A percentile compares a stretch with the other conserved stretches of the same genome.
Evolutionary conservation across 1,140 invertebrate genomes (phyloP).

Genomic region (Steinernema khuongi): DNA sequence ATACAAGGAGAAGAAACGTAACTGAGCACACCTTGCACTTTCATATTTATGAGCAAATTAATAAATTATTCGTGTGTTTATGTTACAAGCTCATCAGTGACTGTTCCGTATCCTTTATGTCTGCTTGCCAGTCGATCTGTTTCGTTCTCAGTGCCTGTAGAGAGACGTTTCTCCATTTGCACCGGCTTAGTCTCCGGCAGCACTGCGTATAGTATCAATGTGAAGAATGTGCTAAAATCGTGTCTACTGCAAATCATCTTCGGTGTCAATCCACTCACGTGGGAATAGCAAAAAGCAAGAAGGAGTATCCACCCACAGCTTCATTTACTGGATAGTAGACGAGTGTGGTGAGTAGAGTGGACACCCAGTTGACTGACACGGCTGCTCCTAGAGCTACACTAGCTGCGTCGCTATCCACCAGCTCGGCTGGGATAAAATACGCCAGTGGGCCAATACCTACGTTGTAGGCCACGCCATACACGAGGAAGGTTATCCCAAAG

Average conservation of each 20-base stretch:
- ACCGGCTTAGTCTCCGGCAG: slow-evolving; percentile 30
- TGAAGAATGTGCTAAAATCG: slow-evolving; percentile 26
- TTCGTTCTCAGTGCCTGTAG: not conserved
- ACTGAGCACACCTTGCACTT: not conserved
- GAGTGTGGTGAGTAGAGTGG: slow-evolving; percentile 42
- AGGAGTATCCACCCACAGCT: slow-evolving; percentile 44
- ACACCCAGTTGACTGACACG: slow-evolving; percentile 46
- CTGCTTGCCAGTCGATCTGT: not conserved
- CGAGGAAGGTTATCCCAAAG: slow-evolving; percentile 39
- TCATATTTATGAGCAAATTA: not conserved
- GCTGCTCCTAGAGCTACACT: slow-evolving; percentile 36
- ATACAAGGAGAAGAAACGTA: not conserved
- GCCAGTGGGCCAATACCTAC: slow-evolving; percentile 44
- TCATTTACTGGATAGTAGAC: slow-evolving; percentile 46
- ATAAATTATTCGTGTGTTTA: too few relatives aligned
- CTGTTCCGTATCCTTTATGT: not conserved
- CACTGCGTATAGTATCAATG: slow-evolving; percentile 28
- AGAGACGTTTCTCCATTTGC: not conserved
- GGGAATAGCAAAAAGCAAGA: slow-evolving; percentile 46
- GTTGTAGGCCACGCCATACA: slow-evolving; percentile 49
- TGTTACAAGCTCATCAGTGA: not conserved
- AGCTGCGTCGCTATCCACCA: slow-evolving; percentile 38
- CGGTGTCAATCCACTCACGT: slow-evolving; percentile 33
- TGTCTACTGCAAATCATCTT: not conserved
- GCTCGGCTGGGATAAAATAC: slow-evolving; percentile 46